Evolutionary conservation across 2,888 invertebrate species (phyloP), one percentile per base, ranked within the genome.

Genomic region (Cheilosia variabilis): DNA sequence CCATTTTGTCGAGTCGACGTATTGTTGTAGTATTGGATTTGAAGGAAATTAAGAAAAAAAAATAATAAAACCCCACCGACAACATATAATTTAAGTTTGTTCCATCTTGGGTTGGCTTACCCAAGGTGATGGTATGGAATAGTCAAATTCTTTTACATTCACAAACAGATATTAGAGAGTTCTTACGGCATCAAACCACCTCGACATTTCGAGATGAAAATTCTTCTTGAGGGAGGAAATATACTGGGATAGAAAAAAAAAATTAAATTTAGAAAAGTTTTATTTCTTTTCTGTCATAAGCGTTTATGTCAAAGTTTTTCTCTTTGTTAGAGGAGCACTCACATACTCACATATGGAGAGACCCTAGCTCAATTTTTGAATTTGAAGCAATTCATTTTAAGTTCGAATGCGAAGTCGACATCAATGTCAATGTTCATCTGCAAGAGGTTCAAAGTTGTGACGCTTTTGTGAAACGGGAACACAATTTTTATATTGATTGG

Each of bases 261-360:
- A 43, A 43, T 1, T 1, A 6, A 7, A 17, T n/a, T 15, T 17
- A 34, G 57, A 15, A 65, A 65, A 65, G 43, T 15, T 73, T 43
- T 55, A 50, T 50, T 50, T 45, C 58, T 75, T 76, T 60, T 24
- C 13, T 68, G 66, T 53, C 76, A 76, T 68, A 52, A 76, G 31
- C 66, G 43, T 34, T 53, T 53, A 68, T 60, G 41, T 60, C 76
- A 68, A 50, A 52, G 45, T 37, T 68, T 41, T 34, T 53, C 24
- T 5, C n/a, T 69, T 31, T 6, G 6, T 31, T 31, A 15, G 52
- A 17, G 17, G 4, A 17, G 6, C 0, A 45, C 50, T 15, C 47
- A 65, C 52, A 13, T 45, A 45, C 50, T 15, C 47, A 65, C 52
- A 13, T 45, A 45, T 37, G 24, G n/a, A 9, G n/a, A 22, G 22